Conservation (phyloP, 2,797 vertebrate genomes). For the Sphaeramia orbicularis region DNA sequence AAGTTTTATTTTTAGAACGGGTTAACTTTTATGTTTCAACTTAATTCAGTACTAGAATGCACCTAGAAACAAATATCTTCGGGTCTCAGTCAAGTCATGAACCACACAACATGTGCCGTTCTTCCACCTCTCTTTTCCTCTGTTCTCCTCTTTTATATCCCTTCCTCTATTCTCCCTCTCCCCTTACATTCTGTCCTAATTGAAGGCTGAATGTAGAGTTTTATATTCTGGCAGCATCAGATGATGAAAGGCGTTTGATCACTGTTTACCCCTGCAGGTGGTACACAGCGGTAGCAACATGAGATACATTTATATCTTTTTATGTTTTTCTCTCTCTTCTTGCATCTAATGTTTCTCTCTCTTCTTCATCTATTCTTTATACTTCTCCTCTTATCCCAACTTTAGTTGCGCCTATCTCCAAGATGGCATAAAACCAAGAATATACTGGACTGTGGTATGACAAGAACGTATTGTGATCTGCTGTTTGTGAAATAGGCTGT, state of each 20-base stretch:
- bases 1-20: slow-evolving; percentile 45
- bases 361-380: slow-evolving; percentile 9
- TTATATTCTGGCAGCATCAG: slow-evolving; percentile 66
- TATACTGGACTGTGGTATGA: slow-evolving; percentile 22
- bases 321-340: slow-evolving; percentile 25
- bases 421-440: slow-evolving; percentile 11
- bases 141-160: slow-evolving; percentile 27
- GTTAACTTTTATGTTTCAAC: slow-evolving; percentile 21
- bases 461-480: slow-evolving; percentile 34
- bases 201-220: slow-evolving; percentile 65
- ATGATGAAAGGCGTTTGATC: slow-evolving; percentile 80
- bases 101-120: slow-evolving; percentile 5
- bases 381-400: neutral
- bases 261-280: slow-evolving; percentile 76
- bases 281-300: slow-evolving; percentile 47
- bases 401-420: neutral
- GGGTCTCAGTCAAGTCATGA: neutral
- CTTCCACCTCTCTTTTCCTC: neutral
- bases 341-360: slow-evolving; percentile 1
- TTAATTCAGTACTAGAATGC: neutral
- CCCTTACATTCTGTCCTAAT: slow-evolving; percentile 61
- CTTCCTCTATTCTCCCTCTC: slow-evolving; percentile 6
- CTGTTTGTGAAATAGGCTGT: slow-evolving; percentile 50
- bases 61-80: too few species aligned
- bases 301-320: slow-evolving; percentile 57